These are phyloP conservation scores for Apeltes quadracus DNA, from an alignment of 2,113 vertebrate species.

Conservation along the genomic window DNA sequence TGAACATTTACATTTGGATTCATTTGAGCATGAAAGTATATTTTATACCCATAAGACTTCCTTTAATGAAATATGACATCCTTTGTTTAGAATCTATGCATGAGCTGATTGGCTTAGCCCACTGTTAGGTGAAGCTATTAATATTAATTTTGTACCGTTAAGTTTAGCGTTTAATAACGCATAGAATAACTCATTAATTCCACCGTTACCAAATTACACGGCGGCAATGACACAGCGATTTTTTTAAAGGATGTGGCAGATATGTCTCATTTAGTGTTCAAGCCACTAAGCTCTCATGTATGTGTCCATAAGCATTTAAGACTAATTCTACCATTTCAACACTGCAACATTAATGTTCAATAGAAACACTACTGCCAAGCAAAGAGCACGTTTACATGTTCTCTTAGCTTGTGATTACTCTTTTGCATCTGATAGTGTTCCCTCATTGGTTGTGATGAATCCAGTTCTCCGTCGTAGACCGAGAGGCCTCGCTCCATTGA, in stretches of 20 bases:
- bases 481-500: not conserved
- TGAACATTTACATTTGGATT: slow-evolving; percentile 8
- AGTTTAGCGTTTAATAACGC: slow-evolving; percentile 1
- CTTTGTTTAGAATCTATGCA: not conserved
- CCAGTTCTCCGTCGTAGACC: not conserved
- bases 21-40: not conserved
- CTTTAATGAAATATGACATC: not conserved
- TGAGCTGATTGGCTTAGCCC: not conserved
- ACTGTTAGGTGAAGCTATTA: not conserved
- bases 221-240: not conserved
- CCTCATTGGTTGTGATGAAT: not conserved
- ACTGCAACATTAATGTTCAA: not conserved
- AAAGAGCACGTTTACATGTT: not conserved
- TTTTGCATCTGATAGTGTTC: not conserved
- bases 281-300: not conserved
- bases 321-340: not conserved
- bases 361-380: not conserved
- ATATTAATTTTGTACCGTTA: slow-evolving; percentile 1
- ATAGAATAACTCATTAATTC: not conserved
- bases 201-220: not conserved
- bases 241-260: not conserved
- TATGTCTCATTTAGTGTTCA: not conserved
- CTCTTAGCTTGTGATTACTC: not conserved
- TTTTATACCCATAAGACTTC: not conserved
- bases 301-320: not conserved